Percentiles rank a stretch among this genome's conserved stretches.
Conservation (phyloP, 2,888 invertebrate genomes). For the Drosophila yooni region DNA sequence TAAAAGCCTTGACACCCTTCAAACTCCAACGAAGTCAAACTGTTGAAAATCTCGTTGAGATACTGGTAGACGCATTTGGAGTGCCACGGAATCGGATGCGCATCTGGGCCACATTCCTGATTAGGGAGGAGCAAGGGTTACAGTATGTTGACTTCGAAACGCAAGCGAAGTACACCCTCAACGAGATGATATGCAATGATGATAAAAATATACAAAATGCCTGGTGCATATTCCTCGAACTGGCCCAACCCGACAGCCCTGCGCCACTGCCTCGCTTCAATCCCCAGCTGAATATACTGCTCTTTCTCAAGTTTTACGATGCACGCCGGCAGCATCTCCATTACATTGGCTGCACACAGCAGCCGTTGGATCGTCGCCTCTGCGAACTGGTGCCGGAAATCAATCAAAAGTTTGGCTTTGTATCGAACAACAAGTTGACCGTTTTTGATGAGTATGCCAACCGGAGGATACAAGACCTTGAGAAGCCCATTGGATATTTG, state of each 20-base stretch:
- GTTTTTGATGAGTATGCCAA: conserved; percentile 91
- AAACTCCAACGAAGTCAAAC: conserved; percentile 95
- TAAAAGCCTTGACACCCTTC: conserved; percentile 89
- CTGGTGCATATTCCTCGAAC: conserved; percentile 95
- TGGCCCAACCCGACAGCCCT: conserved; percentile 92
- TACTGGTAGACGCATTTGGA: conserved; percentile 94
- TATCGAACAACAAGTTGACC: conserved; percentile 93
- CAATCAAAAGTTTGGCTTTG: conserved; percentile 94
- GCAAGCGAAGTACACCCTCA: conserved; percentile 87
- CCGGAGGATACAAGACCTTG: conserved; percentile 79
- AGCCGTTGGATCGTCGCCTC: conserved; percentile 93
- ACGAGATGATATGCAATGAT: conserved; percentile 87
- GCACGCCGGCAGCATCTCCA: conserved; percentile 96
- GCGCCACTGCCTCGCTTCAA: conserved; percentile 93
- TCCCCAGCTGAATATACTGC: conserved; percentile 91
- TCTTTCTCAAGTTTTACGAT: conserved; percentile 90
- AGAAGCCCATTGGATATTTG: conserved; percentile 94
- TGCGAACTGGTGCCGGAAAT: conserved; percentile 94
- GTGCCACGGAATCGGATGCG: conserved; percentile 94
- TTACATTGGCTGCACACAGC: conserved; percentile 96
- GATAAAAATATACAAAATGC: conserved; percentile 85
- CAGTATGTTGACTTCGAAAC: conserved; percentile 93
- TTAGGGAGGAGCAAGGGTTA: conserved; percentile 86
- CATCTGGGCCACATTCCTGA: conserved; percentile 93
- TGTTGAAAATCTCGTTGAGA: conserved; percentile 93